Conservation (phyloP, 64 coral and sea anemone genomes). For the Pocillopora verrucosa region DNA sequence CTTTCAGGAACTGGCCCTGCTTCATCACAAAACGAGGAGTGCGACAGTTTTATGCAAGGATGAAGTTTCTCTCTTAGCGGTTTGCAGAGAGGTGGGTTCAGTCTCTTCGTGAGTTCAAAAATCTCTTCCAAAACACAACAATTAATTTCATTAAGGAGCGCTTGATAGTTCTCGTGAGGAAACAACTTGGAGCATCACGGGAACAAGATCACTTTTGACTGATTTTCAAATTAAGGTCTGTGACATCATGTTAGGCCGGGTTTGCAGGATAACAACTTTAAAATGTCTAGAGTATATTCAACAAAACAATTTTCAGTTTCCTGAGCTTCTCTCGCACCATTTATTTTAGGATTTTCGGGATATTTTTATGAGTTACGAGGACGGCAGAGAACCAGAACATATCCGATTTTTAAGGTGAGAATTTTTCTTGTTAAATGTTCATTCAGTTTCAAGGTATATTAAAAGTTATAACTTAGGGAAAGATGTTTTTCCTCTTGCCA, state of each 20-base stretch:
- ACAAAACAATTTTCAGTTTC: too few species aligned
- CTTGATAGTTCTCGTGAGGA: too few species aligned
- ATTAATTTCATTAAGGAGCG: too few species aligned
- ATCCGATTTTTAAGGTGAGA: constrained; percentile 79
- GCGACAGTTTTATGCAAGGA: constrained; percentile 92
- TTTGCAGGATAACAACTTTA: too few species aligned
- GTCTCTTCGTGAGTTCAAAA: too few species aligned
- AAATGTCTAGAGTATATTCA: too few species aligned
- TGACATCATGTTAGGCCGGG: too few species aligned
- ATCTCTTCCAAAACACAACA: too few species aligned
- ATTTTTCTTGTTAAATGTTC: neutral
- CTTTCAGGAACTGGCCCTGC: constrained; percentile 82
- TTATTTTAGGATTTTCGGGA: constrained; percentile 86
- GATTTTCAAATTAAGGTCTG: too few species aligned
- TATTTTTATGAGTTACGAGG: constrained; percentile 93
- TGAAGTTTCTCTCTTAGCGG: constrained; percentile 82
- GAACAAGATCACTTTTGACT: neutral
- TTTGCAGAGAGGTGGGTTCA: constrained; percentile 76
- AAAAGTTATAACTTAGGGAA: too few species aligned
- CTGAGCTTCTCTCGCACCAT: neutral
- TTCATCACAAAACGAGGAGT: constrained; percentile 85
- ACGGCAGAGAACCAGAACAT: constrained; percentile 90
- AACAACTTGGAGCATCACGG: too few species aligned
- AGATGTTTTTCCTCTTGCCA: too few species aligned
- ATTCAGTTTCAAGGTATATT: neutral